Evolutionary conservation across 2,113 vertebrate genomes (phyloP), one percentile per base, ranked within the genome.

Genomic region (Oreochromis tanganicae): DNA sequence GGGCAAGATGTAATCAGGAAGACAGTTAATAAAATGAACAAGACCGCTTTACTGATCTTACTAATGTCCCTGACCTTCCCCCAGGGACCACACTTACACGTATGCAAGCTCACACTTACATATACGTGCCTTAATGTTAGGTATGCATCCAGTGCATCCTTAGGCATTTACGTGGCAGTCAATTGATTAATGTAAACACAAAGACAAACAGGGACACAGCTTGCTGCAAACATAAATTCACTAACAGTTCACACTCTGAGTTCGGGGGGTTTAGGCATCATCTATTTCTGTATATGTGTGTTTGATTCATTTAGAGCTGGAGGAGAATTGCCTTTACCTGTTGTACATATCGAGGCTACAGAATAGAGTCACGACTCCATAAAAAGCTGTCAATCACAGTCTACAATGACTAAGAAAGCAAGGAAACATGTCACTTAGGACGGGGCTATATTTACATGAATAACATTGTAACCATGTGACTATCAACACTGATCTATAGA

Each of bases 1-100:
- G 93, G 92, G 94, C 89, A 84, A 92, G 87, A 93, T 93, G 94
- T 91, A 94, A 95, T 96, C 95, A 95, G 92, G 83, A 89, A 88
- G 91, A 92, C 92, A 83, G 93, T 94, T 94, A 94, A 95, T 94
- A 94, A 96, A 95, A 96, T 92, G 91, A 95, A 95, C 92, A 95
- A 89, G 92, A 93, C 89, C 50, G 83, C 81, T 91, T 93, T 92
- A 90, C 92, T 86, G 94, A 93, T 94, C 85, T 81, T 81, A 88
- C 92, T 94, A 92, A 95, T 91, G 90, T 94, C 91, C 90, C 91
- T 87, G 93, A 96, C 94, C 90, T 94, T 95, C 93, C 92, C 93
- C 3, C 9, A 71, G 89, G 91, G 88, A 92, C 13, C 10, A 17
- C 78, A 29, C 57, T 84, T 52, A 57, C 66, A 81, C 82, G 68